Base-by-base conservation (phyloP, 2,113 vertebrate genomes). In the Gasterosteus aculeatus region DNA sequence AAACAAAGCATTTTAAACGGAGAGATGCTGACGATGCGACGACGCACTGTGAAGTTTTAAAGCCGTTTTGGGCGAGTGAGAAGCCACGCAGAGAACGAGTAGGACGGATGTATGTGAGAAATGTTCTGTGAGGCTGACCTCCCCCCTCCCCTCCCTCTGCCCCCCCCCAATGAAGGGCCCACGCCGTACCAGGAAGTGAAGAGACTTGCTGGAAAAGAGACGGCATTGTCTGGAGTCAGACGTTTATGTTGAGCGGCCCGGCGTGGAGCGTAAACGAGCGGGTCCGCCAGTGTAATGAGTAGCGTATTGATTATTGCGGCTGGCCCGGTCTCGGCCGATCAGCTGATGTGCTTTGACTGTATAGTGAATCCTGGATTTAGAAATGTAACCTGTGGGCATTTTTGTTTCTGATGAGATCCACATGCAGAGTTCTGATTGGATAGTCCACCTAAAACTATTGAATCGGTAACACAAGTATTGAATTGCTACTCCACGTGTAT, bases 161-260 rank as follows among this genome's bases (percentile, higher is more conserved):
- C 35, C 35, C 35, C 78, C n/a, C n/a, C 16, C 73, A 8, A 31
- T 29, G 41, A 66, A 71, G 59, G 72, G 81, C 87, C 90, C 87
- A 87, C 82, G 78, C 85, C 81, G 92, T 94, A 94, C 93, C 93
- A 94, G 92, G 79, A 92, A 88, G 90, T 82, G 93, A 89, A 72
- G 76, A 85, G 88, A 80, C 86, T 66, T 38, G 11, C 69, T 67
- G 83, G 75, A 84, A 86, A 90, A 92, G 80, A 91, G 89, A 38
- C 69, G 41, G 77, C 91, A 91, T 94, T 94, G 92, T 94, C 87
- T 90, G 31, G 57, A 88, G 66, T 81, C 80, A 56, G 73, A 69
- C 82, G 84, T 74, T 74, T 66, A 65, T 85, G 75, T 77, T 81
- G 72, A 71, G 72, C 62, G 38, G 84, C 61, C 66, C 39, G n/a